A percentile compares a stretch with the other conserved stretches of the same genome.
Conservation (phyloP, 2,888 invertebrate species). For the Argyresthia albistria region DNA sequence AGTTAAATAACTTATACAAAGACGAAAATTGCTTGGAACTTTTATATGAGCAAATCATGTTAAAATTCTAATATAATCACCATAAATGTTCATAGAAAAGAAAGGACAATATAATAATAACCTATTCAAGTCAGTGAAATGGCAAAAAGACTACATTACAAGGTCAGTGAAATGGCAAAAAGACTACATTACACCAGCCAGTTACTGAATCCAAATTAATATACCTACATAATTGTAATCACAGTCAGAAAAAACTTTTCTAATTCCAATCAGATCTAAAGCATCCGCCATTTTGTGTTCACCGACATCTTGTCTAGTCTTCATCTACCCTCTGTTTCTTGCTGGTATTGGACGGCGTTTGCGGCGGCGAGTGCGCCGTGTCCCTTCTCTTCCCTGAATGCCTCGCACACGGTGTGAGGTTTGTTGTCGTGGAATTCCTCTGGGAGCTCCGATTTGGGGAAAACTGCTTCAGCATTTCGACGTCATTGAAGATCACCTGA, state of each 20-base stretch:
- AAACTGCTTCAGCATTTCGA: constrained; percentile 89
- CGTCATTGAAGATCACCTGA: constrained; percentile 95
- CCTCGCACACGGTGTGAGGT: constrained; percentile 37
- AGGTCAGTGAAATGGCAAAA: background rate
- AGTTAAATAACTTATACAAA: background rate
- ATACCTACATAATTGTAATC: background rate
- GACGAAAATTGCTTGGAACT: background rate
- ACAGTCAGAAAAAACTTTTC: background rate
- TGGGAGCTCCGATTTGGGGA: constrained; percentile 74
- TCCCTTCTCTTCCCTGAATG: constrained; percentile 57
- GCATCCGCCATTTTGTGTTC: too few relatives aligned
- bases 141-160: background rate
- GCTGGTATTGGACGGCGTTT: constrained; percentile 55
- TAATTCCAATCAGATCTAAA: background rate
- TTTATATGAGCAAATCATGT: background rate
- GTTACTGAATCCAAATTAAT: background rate
- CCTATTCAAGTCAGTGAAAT: too few relatives aligned
- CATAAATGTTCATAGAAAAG: background rate
- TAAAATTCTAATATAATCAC: background rate
- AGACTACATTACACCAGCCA: background rate
- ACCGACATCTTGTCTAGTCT: constrained; percentile 19
- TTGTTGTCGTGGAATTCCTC: constrained; percentile 33
- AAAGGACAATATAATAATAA: background rate
- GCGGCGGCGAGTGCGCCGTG: constrained; percentile 49
- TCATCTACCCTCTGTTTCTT: constrained; percentile 59